Percentiles rank a stretch among this genome's conserved stretches.
Evolutionary conservation across 2,888 invertebrate genomes (phyloP).

Genomic region (Zonitis immaculata): DNA sequence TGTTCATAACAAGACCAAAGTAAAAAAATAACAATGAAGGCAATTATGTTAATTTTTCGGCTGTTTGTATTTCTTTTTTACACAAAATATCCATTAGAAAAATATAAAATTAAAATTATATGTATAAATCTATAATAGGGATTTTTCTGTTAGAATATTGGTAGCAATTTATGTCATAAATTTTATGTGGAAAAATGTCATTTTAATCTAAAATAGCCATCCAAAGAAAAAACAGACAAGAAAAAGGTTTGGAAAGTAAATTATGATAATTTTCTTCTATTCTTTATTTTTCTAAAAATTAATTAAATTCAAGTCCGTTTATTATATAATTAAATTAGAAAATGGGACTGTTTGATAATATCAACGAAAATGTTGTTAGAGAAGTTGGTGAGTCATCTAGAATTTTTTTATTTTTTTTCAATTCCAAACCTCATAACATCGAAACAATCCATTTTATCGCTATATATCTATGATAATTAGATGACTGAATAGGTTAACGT

Average conservation of each 20-base stretch:
- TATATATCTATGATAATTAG: slow-evolving; percentile 3
- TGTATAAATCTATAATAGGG: too few relatives aligned
- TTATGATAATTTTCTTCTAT: background rate
- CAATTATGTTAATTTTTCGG: too few relatives aligned
- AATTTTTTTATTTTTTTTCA: slow-evolving; percentile 3
- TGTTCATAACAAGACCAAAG: too few relatives aligned
- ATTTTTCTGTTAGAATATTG: background rate
- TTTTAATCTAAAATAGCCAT: background rate
- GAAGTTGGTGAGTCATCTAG: slow-evolving; percentile 39
- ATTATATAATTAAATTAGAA: background rate
- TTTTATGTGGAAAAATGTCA: slow-evolving; percentile 7
- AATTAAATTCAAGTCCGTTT: background rate
- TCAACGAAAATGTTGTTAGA: slow-evolving; percentile 32
- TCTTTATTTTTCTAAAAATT: background rate
- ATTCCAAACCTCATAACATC: slow-evolving; percentile 3
- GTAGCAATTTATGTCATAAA: slow-evolving; percentile 4
- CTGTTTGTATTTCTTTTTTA: too few relatives aligned
- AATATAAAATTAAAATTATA: too few relatives aligned
- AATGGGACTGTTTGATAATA: slow-evolving; percentile 36
- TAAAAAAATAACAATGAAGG: too few relatives aligned
- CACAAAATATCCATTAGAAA: too few relatives aligned
- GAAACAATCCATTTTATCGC: slow-evolving; percentile 3
- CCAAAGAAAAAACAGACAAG: background rate
- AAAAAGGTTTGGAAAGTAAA: background rate
- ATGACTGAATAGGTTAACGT: slow-evolving; percentile 1